Conservation (phyloP, 2,888 invertebrate genomes). For the Drosophila leonis region DNA sequence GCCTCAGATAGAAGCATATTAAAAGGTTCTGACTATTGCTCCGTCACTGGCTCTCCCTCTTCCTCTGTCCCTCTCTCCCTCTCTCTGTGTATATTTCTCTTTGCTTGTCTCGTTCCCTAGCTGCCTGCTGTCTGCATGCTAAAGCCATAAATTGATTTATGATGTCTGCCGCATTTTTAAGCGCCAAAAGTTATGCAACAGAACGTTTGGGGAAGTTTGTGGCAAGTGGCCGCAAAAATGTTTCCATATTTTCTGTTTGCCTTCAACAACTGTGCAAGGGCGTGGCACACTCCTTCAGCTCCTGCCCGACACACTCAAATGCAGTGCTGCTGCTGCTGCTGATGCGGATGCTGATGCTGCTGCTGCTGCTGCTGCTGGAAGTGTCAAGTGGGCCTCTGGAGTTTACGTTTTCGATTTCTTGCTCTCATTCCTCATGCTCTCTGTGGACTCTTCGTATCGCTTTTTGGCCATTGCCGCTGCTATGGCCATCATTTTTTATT, state of each 20-base stretch:
- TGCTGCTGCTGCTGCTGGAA: slow-evolving; percentile 14
- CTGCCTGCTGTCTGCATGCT: slow-evolving; percentile 45
- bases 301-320: slow-evolving; percentile 19
- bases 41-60: background rate
- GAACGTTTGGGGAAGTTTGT: slow-evolving; percentile 37
- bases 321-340: slow-evolving; percentile 22
- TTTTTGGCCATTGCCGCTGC: slow-evolving; percentile 24
- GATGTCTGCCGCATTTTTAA: slow-evolving; percentile 69
- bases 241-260: slow-evolving; percentile 28
- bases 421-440: background rate
- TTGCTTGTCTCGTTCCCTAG: slow-evolving; percentile 15
- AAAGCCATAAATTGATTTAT: slow-evolving; percentile 72
- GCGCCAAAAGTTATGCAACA: slow-evolving; percentile 75
- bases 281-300: slow-evolving; percentile 14
- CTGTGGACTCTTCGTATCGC: slow-evolving; percentile 13
- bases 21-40: background rate
- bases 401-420: slow-evolving; percentile 27
- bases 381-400: slow-evolving; percentile 38
- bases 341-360: slow-evolving; percentile 1
- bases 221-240: slow-evolving; percentile 49
- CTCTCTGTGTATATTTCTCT: background rate
- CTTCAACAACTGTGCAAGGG: slow-evolving; percentile 19
- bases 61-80: background rate
- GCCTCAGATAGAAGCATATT: slow-evolving; percentile 13
- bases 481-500: slow-evolving; percentile 61